phyloP scores from a whole-genome alignment of 2,888 invertebrate genomes.

The Drosophila paramelanica region DNA sequence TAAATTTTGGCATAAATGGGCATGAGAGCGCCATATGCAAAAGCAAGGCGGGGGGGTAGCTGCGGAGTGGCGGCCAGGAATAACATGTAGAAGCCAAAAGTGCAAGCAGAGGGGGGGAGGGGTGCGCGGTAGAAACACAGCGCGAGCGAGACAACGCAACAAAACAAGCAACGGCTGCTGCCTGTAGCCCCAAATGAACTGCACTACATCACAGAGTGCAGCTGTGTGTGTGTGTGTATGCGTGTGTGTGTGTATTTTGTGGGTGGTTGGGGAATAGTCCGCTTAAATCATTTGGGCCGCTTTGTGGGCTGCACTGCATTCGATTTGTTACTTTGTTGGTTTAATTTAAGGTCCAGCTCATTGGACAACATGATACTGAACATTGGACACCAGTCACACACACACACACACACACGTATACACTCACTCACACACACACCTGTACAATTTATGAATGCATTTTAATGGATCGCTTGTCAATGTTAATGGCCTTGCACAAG shows the following conservation, averaged over 20 bases:
- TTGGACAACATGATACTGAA: constrained; percentile 47
- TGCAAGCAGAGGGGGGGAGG: not conserved
- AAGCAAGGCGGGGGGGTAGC: constrained; percentile 2
- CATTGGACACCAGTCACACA: constrained; percentile 18
- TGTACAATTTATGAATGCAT: constrained; percentile 73
- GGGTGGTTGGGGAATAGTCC: constrained; percentile 48
- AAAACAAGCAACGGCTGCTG: constrained; percentile 51
- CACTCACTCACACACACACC: constrained; percentile 45
- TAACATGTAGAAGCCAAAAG: constrained; percentile 17
- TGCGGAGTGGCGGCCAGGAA: not conserved
- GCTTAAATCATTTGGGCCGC: constrained; percentile 61
- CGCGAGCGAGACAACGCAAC: constrained; percentile 20
- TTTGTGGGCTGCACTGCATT: constrained; percentile 50
- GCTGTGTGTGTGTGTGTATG: not conserved
- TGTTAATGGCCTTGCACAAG: constrained; percentile 51
- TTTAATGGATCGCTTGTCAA: constrained; percentile 76
- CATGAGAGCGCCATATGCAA: constrained; percentile 59
- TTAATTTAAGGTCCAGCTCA: constrained; percentile 56
- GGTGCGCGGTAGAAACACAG: not conserved
- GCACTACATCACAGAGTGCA: constrained; percentile 48
- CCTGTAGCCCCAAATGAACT: constrained; percentile 50
- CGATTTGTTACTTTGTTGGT: constrained; percentile 64
- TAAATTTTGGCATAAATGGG: constrained; percentile 80
- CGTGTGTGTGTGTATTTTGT: constrained; percentile 14
- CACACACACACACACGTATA: constrained; percentile 17